Conservation (phyloP, 2,113 vertebrate species). For the Grantiella picta region DNA sequence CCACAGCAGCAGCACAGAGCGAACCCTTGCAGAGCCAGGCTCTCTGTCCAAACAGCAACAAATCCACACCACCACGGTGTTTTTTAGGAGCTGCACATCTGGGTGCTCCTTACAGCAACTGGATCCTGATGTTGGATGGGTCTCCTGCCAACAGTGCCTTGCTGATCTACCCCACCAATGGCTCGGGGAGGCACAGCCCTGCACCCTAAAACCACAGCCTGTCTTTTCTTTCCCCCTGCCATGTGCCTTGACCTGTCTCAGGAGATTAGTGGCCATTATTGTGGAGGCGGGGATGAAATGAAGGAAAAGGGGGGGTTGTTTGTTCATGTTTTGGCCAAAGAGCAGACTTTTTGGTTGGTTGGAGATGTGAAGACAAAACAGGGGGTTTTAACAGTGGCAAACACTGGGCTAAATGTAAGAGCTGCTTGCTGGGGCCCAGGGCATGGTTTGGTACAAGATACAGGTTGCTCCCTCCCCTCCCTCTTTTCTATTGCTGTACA, state of each 20-base stretch:
- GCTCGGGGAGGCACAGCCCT: neutral
- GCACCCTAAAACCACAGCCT: neutral
- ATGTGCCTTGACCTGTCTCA: neutral
- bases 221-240: neutral
- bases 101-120: neutral
- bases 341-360: neutral
- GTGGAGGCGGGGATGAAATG: neutral
- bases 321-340: neutral
- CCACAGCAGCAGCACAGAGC: neutral
- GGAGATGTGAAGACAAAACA: neutral
- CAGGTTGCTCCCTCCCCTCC: neutral
- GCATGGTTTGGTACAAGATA: neutral
- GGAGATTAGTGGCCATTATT: neutral
- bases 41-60: neutral
- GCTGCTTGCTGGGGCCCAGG: neutral
- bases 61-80: fast-evolving
- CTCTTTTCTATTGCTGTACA: neutral
- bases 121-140: neutral
- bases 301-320: neutral
- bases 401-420: neutral
- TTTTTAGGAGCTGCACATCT: neutral
- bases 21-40: neutral
- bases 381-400: neutral
- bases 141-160: constrained; percentile 1
- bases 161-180: neutral